Conservation (phyloP, 2,797 vertebrate genomes). For the Pelodytes ibericus region DNA sequence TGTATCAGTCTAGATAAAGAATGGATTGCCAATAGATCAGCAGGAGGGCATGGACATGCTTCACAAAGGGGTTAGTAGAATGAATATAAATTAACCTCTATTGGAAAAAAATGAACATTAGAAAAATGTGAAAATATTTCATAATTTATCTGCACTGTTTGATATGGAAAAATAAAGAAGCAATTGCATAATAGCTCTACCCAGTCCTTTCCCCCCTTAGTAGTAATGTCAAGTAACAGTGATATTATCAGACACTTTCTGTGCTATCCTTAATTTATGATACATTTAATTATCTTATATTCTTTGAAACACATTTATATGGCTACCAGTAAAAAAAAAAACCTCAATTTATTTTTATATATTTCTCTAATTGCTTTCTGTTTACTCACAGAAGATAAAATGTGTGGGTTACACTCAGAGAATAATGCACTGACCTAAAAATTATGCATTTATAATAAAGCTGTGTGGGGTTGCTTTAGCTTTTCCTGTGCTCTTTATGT, state of each 20-base stretch:
- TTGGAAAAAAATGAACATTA: neutral
- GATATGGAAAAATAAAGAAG: conserved; percentile 5
- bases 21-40: conserved; percentile 13
- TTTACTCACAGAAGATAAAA: conserved; percentile 41
- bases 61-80: conserved; percentile 10
- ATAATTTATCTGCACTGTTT: neutral
- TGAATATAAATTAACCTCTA: conserved; percentile 5
- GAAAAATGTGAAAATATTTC: neutral
- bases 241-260: conserved; percentile 6
- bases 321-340: conserved; percentile 52
- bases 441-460: conserved; percentile 55
- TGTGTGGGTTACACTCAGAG: conserved; percentile 33
- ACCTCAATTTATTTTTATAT: conserved; percentile 57
- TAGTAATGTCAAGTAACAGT: neutral
- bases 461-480: conserved; percentile 51
- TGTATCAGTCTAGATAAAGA: conserved; percentile 6
- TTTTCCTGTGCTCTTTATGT: conserved; percentile 64
- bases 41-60: conserved; percentile 4
- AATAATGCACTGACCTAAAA: conserved; percentile 42
- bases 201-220: neutral
- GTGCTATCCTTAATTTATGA: conserved; percentile 11
- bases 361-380: conserved; percentile 22
- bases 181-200: neutral
- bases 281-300: conserved; percentile 15
- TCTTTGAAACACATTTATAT: conserved; percentile 56